Conservation (phyloP, 2,888 invertebrate genomes). For the Pharmacophagus antenor region DNA sequence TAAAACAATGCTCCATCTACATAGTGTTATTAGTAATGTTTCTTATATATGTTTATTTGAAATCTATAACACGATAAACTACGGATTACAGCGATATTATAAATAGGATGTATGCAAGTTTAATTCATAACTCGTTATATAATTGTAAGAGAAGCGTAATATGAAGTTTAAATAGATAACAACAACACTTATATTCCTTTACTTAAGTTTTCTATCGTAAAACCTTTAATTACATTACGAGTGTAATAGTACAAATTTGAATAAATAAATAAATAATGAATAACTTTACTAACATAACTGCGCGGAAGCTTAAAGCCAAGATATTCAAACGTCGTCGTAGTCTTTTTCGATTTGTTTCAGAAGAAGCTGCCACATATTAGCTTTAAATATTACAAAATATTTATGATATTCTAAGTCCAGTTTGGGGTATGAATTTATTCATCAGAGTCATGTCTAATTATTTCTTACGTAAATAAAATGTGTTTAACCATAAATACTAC, state of each 20-base stretch:
- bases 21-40: neutral
- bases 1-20: conserved; percentile 20
- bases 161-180: conserved; percentile 21
- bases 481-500: too few relatives aligned
- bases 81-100: conserved; percentile 14
- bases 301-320: neutral
- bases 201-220: neutral
- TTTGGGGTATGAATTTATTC: too few relatives aligned
- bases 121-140: conserved; percentile 20
- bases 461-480: too few relatives aligned
- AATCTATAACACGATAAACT: conserved; percentile 12
- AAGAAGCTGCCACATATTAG: too few relatives aligned
- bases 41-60: conserved; percentile 2
- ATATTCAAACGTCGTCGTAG: neutral
- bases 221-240: neutral
- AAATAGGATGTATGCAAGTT: conserved; percentile 22
- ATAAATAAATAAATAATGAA: neutral
- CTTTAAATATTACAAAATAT: too few relatives aligned
- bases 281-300: neutral
- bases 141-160: conserved; percentile 19
- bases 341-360: neutral
- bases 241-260: neutral
- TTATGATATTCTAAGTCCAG: too few relatives aligned
- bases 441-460: too few relatives aligned
- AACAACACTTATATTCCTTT: conserved; percentile 8